Evolutionary conservation across 2,113 vertebrate genomes (phyloP).

Genomic region (Pygoscelis antarcticus): DNA sequence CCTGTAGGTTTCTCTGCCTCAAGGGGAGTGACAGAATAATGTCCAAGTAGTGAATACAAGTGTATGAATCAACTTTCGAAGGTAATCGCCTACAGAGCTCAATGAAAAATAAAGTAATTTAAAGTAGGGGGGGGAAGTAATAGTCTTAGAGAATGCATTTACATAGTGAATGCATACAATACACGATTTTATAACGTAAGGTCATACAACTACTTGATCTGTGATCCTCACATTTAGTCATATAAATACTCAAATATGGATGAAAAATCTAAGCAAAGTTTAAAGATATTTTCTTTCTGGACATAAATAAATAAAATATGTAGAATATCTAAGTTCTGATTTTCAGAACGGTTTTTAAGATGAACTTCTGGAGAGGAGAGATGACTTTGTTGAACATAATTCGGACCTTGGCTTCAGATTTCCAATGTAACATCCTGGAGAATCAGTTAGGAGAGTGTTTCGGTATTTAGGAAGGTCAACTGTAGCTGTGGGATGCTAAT

Average conservation of each 20-base stretch:
- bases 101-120: not conserved
- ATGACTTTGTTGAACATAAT: not conserved
- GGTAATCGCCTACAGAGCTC: fast-evolving
- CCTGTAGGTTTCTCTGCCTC: not conserved
- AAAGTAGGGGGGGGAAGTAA: not conserved
- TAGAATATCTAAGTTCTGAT: not conserved
- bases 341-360: not conserved
- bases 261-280: not conserved
- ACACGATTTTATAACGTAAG: not conserved
- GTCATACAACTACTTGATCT: not conserved
- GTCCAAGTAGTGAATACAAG: not conserved
- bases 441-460: not conserved
- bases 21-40: not conserved
- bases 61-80: not conserved
- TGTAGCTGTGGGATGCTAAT: not conserved
- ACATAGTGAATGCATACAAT: not conserved
- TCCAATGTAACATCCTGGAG: not conserved
- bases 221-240: not conserved
- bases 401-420: not conserved
- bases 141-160: not conserved
- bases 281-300: not conserved
- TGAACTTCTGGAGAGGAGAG: not conserved
- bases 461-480: not conserved
- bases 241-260: not conserved
- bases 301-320: not conserved